These are phyloP conservation scores for Sebastes minor DNA, from an alignment of 2,797 vertebrate genomes.

Conservation along the genomic window DNA sequence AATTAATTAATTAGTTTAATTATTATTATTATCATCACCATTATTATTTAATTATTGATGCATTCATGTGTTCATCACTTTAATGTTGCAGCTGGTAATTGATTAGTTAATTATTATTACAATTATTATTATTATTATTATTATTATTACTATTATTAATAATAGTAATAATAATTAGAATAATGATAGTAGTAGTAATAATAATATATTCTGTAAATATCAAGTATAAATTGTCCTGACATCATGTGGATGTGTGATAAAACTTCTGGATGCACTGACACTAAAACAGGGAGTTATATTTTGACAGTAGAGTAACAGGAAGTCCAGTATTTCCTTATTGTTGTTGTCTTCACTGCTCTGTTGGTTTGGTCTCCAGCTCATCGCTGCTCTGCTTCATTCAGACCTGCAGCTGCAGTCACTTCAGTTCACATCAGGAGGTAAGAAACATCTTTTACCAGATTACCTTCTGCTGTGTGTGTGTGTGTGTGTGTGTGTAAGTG, in stretches of 20 bases:
- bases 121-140: too few species aligned
- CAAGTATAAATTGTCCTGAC: not conserved
- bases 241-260: not conserved
- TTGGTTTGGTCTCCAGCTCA: not conserved
- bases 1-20: too few species aligned
- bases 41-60: too few species aligned
- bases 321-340: not conserved
- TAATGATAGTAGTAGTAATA: too few species aligned
- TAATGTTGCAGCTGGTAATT: too few species aligned
- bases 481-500: not conserved
- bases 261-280: too few species aligned
- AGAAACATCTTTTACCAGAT: not conserved
- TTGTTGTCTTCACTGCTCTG: fast-evolving
- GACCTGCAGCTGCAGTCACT: too few species aligned
- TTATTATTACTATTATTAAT: not conserved
- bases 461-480: not conserved
- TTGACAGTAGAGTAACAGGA: slow-evolving; percentile 1
- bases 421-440: too few species aligned
- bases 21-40: too few species aligned
- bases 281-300: not conserved
- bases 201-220: not conserved
- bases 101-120: too few species aligned
- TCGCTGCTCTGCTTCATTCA: not conserved
- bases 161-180: too few species aligned
- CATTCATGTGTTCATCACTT: too few species aligned